Evolutionary conservation across 2,113 vertebrate genomes (phyloP).

Genomic region (Baryphthengus martii): DNA sequence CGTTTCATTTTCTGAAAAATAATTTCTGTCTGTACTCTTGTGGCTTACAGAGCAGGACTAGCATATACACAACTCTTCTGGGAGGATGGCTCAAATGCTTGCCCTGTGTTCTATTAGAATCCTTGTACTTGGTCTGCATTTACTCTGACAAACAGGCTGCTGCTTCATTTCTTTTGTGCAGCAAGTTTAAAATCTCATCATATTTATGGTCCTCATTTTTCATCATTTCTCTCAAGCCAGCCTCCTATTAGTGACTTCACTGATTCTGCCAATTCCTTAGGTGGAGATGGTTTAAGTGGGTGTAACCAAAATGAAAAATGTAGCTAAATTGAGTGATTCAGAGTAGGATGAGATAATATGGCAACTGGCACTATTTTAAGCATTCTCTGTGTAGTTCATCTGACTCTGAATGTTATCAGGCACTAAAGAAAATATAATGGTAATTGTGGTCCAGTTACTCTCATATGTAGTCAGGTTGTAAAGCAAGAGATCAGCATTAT

Average conservation of each 20-base stretch:
- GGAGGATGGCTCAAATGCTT: background rate
- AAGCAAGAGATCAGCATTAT: background rate
- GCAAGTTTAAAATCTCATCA: background rate
- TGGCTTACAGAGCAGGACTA: background rate
- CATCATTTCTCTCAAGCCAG: background rate
- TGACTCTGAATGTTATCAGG: background rate
- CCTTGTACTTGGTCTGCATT: background rate
- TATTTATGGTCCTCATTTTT: background rate
- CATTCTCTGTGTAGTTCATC: background rate
- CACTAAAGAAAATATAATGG: background rate
- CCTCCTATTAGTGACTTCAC: background rate
- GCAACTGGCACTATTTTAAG: background rate
- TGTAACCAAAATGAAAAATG: background rate
- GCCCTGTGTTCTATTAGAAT: background rate
- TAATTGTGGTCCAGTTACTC: background rate
- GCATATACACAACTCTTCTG: background rate
- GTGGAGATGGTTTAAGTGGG: background rate
- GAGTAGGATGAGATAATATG: slow-evolving; percentile 20
- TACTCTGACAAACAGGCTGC: background rate
- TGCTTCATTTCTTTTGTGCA: background rate
- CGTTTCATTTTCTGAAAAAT: background rate
- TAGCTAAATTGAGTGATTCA: background rate
- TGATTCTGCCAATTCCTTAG: background rate
- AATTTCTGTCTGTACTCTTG: background rate
- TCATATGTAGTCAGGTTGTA: background rate